Evolutionary conservation across 2,797 vertebrate species (phyloP), one percentile per base, ranked within the genome.

Genomic region (Tokudaia muenninki): DNA sequence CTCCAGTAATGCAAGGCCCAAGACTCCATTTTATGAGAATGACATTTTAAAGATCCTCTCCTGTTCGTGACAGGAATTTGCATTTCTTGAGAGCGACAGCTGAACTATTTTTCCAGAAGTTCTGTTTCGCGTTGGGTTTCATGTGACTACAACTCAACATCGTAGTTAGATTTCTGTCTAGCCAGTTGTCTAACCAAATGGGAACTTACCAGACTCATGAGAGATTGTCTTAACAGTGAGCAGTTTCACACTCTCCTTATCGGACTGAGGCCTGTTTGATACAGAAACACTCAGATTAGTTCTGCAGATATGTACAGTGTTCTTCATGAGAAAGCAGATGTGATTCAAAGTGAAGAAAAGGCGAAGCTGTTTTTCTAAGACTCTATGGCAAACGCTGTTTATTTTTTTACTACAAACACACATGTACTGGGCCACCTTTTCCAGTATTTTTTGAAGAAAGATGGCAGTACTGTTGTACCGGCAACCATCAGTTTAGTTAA

Each of bases 241-340:
- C 96, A 99, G 99, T 98, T 99, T 99, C 97, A 99, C 99, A 4
- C 99, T 99, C 94, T 99, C 99, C 98, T 99, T 99, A 97, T 98
- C 99, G 41, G 99, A 99, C 52, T 99, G 99, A 0, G 99, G 98
- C 87, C 99, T 98, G 96, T 98, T 99, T 98, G 95, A 98, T 96
- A 98, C 98, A 97, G 98, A 99, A 96, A 91, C 7, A 90, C 82
- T 93, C n/a, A 61, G 84, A 59, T 97, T 90, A 97, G 41, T 5
- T 74, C 31, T 21, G 34, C 31, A 83, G 29, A 82, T n/a, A 86
- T 61, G 57, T 65, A 17, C 2, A 31, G 0, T 37, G 2, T 26
- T 79, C 24, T 91, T n/a, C 10, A 44, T 82, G 92, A 70, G 24
- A 96, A 86, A 75, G 70, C 14, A 57, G 59, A 59, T 1, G 29